Evolutionary conservation across 53 echinoderm and acorn worm species (phyloP), one percentile per base, ranked within the genome.

Genomic region (Arbacia lixula): DNA sequence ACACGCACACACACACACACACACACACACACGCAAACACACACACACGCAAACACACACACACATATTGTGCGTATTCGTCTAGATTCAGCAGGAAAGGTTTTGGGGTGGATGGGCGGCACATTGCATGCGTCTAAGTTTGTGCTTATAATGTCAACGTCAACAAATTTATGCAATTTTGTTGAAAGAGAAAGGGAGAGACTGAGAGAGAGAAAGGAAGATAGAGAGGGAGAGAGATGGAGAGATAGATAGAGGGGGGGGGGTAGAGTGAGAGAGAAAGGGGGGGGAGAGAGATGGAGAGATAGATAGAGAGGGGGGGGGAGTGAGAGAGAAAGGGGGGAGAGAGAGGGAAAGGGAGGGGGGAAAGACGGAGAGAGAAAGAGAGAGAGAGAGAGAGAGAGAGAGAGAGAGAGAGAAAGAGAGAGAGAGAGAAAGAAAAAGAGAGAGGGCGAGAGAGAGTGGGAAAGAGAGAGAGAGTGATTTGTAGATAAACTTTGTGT

Each of bases 371-470:
- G 30, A 31, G 30, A 61, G 2, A 29, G 34, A 0, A 21, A 37
- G 17, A 30, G 6, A 60, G 6, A 12, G 1, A 19, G n/a, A 5
- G 60, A 60, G 1, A 30, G 28, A 26, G 0, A 12, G 28, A 61
- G 14, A 11, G 66, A 36, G 35, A 66, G 38, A 66, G 37, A 19
- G 66, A 66, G 37, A 66, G 66, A 66, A 12, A 37, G n/a, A 38
- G 38, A 20, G 39, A 37, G 37, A 66, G 66, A 20, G 37, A 20
- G 36, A 66, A 8, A 36, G 66, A 17, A 22, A 1, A 37, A 6
- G 66, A 36, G 37, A 16, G n/a, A 38, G 38, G 2, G 37, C 6
- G 57, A 1, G 20, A 57, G 20, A n/a, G 25, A 57, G 22, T 5
- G 20, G 14, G 37, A 66, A 9, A 36, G 37, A 36, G 2, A 66